Evolutionary conservation across 2,797 vertebrate species (phyloP).

Genomic region (Cossypha heuglini): DNA sequence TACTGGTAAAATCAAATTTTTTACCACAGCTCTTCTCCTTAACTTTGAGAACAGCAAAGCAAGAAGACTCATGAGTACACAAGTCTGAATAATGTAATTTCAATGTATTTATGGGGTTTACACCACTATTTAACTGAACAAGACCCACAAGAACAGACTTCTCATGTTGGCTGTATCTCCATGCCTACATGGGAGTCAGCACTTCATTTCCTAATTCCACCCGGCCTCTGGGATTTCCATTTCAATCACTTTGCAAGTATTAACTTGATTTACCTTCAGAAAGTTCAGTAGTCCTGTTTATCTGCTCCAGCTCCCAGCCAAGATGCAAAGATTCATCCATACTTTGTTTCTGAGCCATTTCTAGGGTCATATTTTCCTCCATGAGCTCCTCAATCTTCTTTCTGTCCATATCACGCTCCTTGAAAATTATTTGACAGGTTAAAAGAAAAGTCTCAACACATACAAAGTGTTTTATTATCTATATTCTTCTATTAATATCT

Average conservation of each 20-base stretch:
- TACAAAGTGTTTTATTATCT: not conserved
- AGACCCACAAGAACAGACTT: not conserved
- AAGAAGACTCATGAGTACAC: not conserved
- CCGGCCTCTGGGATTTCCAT: not conserved
- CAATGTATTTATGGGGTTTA: not conserved
- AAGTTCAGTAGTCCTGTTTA: conserved; percentile 91
- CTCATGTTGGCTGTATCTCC: not conserved
- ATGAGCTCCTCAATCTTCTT: conserved; percentile 95
- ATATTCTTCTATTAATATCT: not conserved
- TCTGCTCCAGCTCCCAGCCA: conserved; percentile 97
- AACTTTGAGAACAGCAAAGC: not conserved
- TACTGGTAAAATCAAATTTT: not conserved
- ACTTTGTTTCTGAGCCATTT: conserved; percentile 98
- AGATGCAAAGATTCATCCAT: conserved; percentile 98
- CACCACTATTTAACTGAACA: not conserved
- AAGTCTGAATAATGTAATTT: not conserved
- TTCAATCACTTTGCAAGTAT: not conserved
- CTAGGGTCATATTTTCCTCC: conserved; percentile 95
- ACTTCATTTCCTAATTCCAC: not conserved
- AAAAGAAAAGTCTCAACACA: not conserved
- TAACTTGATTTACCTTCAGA: conserved; percentile 82
- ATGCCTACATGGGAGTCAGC: not conserved
- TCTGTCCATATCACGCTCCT: conserved; percentile 94
- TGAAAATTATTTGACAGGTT: not conserved
- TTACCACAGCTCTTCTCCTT: not conserved